Evolutionary conservation across 2,888 invertebrate species (phyloP).

Genomic region (Atrina japonica): DNA sequence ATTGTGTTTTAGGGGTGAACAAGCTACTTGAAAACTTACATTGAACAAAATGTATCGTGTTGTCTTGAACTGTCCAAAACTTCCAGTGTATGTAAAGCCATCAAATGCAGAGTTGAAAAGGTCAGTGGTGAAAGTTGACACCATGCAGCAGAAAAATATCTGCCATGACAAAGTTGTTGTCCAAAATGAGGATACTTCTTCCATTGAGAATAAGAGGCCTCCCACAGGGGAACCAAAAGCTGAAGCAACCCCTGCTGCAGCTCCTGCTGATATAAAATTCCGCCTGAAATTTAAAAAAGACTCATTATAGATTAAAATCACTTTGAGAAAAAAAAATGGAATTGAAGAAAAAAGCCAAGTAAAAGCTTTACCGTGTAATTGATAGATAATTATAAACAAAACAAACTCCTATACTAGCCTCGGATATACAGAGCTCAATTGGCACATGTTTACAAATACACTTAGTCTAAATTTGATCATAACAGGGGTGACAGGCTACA

Average conservation of each 20-base stretch:
- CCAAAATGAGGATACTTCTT: slow-evolving; percentile 82
- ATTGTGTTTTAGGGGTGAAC: too few species aligned
- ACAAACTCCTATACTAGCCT: too few species aligned
- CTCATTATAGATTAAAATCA: too few species aligned
- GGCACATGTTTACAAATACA: too few species aligned
- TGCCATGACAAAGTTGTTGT: slow-evolving; percentile 81
- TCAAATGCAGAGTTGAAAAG: slow-evolving; percentile 79
- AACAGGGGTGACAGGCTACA: too few species aligned
- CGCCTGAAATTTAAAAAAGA: slow-evolving; percentile 63
- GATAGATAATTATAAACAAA: too few species aligned
- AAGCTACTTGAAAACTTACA: too few species aligned
- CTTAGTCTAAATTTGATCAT: too few species aligned
- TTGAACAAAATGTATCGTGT: slow-evolving; percentile 79
- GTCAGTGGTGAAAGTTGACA: slow-evolving; percentile 79
- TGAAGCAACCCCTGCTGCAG: slow-evolving; percentile 81
- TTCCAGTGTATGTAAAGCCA: slow-evolving; percentile 74
- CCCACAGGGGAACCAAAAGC: slow-evolving; percentile 82
- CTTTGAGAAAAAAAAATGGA: not conserved
- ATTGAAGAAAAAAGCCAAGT: not conserved
- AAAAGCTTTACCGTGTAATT: not conserved
- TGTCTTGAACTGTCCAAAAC: slow-evolving; percentile 79
- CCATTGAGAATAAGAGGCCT: slow-evolving; percentile 81
- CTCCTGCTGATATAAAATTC: slow-evolving; percentile 80
- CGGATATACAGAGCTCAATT: too few species aligned
- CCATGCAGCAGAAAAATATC: slow-evolving; percentile 82